These are phyloP conservation scores for Gasterosteus nipponicus DNA, from an alignment of 2,113 vertebrate species.

Conservation along the genomic window DNA sequence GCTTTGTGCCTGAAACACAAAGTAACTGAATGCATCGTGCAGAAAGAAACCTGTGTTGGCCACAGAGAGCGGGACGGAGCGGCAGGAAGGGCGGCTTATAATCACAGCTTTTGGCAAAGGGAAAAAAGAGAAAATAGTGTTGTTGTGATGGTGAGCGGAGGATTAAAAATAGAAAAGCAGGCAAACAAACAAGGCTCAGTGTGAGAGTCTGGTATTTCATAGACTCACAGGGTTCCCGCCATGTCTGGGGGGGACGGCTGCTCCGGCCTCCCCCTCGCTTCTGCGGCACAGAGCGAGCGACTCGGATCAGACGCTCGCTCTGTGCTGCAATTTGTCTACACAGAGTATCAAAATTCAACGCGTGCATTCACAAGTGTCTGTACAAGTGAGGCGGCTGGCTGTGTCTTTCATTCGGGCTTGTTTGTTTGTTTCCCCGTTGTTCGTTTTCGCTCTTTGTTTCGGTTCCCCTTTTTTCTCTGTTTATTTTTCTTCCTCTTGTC, in stretches of 20 bases:
- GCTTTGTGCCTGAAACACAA: conserved; percentile 15
- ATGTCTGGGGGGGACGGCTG: conserved; percentile 36
- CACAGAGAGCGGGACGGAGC: conserved; percentile 1
- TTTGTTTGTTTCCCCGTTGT: conserved; percentile 29
- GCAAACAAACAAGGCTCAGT: conserved; percentile 47
- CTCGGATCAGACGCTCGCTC: conserved; percentile 39
- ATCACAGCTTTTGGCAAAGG: conserved; percentile 13
- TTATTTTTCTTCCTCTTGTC: conserved; percentile 23
- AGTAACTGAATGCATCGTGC: conserved; percentile 1
- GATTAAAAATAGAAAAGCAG: conserved; percentile 45
- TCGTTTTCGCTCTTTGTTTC: conserved; percentile 19
- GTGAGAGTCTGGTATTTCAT: conserved; percentile 45
- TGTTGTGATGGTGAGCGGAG: conserved; percentile 37
- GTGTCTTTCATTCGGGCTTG: conserved; percentile 18
- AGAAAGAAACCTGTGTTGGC: neutral
- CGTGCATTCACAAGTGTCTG: conserved; percentile 30
- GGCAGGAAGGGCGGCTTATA: neutral
- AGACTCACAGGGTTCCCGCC: conserved; percentile 26
- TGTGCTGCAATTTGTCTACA: conserved; percentile 40
- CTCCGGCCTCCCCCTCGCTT: conserved; percentile 39
- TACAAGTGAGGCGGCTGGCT: conserved; percentile 27
- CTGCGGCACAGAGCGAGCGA: conserved; percentile 5
- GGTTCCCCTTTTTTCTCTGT: neutral
- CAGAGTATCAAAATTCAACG: conserved; percentile 27
- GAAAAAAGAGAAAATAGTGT: neutral